Conservation (phyloP, 1,140 invertebrate genomes). For the Hypsibius dujardini region DNA sequence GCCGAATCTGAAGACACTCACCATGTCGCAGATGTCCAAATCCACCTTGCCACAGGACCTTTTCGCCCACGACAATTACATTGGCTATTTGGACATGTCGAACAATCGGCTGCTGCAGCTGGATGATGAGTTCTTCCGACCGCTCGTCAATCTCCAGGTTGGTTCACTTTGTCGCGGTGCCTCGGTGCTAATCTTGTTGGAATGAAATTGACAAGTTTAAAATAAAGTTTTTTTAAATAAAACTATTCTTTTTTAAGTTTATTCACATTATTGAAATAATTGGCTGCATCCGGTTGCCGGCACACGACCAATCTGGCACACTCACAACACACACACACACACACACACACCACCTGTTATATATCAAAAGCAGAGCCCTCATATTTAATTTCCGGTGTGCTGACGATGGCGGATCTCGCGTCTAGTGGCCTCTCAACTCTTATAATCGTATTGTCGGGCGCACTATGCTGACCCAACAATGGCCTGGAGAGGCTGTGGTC, state of each 20-base stretch:
- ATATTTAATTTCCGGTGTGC: neutral
- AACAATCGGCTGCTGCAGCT: neutral
- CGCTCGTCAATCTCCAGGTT: neutral
- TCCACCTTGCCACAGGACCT: neutral
- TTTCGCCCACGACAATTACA: neutral
- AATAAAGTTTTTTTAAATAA: no score
- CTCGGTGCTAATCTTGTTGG: no score
- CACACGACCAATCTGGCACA: no score
- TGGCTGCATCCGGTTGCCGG: no score
- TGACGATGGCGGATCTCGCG: neutral
- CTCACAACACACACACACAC: no score
- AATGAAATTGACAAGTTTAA: no score
- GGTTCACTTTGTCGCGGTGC: neutral
- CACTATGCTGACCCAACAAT: no score
- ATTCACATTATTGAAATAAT: no score
- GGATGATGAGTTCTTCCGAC: slow-evolving; percentile 8
- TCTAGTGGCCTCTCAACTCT: neutral
- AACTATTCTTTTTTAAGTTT: no score
- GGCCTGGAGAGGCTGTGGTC: neutral
- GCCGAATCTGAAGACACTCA: neutral
- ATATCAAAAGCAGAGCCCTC: no score
- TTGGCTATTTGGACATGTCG: neutral
- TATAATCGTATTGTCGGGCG: no score
- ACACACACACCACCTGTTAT: no score
- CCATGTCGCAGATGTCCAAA: neutral